phyloP scores from a whole-genome alignment of 1,140 invertebrate species.

The Meloidogyne exigua region DNA sequence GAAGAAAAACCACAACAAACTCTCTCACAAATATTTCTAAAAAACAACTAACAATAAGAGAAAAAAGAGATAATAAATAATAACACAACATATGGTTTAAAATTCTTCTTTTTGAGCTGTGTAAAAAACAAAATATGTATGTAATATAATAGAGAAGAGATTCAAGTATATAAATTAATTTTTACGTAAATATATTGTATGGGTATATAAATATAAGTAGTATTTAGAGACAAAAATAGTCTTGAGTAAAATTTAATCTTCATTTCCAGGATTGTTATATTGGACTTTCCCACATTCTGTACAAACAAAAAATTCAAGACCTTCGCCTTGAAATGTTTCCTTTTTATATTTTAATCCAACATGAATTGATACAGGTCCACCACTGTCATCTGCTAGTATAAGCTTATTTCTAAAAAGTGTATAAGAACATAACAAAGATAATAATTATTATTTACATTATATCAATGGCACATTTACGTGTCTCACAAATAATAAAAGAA shows the following conservation, averaged over 20 bases:
- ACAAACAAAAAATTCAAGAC: conserved; percentile 20
- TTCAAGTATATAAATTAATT: too few relatives aligned
- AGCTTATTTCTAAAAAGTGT: conserved; percentile 21
- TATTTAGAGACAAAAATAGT: not conserved
- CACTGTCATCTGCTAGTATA: conserved; percentile 10
- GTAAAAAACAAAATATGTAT: too few relatives aligned
- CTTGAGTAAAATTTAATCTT: not conserved
- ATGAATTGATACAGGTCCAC: conserved; percentile 9
- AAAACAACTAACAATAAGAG: too few relatives aligned
- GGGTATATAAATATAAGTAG: not conserved
- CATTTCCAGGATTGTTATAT: conserved; percentile 12
- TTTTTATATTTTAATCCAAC: conserved; percentile 27
- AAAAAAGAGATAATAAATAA: too few relatives aligned
- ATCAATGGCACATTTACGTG: conserved; percentile 12
- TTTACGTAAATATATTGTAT: too few relatives aligned
- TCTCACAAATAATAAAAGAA: not conserved
- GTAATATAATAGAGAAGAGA: too few relatives aligned
- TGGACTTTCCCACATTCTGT: conserved; percentile 16
- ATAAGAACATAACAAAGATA: not conserved
- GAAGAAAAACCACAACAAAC: too few relatives aligned
- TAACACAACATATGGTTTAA: too few relatives aligned
- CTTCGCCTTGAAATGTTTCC: not conserved
- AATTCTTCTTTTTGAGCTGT: too few relatives aligned
- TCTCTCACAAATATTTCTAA: too few relatives aligned
- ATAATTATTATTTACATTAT: conserved; percentile 8